Evolutionary conservation across 1,140 invertebrate genomes (phyloP), one percentile per base, ranked within the genome.

Genomic region (Caerostris darwini): DNA sequence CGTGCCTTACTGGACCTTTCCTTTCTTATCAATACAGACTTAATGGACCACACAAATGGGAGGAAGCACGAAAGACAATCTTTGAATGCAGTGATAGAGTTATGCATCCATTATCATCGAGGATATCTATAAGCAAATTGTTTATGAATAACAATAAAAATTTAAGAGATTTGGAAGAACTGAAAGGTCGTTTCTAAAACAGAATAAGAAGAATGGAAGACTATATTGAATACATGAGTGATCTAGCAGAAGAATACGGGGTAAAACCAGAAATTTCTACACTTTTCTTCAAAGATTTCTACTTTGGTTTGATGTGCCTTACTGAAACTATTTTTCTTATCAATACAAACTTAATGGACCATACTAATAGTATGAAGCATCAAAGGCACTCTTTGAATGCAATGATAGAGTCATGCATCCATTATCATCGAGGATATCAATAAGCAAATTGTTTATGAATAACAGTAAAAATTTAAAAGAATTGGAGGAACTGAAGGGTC

Each of bases 21-120:
- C 95, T 95, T 0, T 95, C 96, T 3, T 96, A 96, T 93, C 96
- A 96, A 85, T 96, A 95, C 95, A 94, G 96, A 34, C 94, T 96
- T 8, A 81, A 12, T 34, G 96, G 96, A 17, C 95, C 95, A 5
- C 94, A 95, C 14, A 92, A 90, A 61, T 96, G 96, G 96, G 8
- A 93, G 5, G 95, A 95, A 7, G 96, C 96, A 2, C 94, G 95
- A 94, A 92, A 95, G 3, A 95, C 95, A 6, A 92, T 95, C 77
- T 59, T 95, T 4, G 92, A 87, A 57, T 90, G 81, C 17, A 19
- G 87, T 67, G 59, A 88, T n/a, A 88, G 59, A 61, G 86, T 88
- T 17, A 64, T 14, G 19, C n/a, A 10, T 53, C 59, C 86, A 14
- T 64, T 88, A 53, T 64, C 86, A 53, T 5, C 5, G 19, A 6